Percentiles rank a stretch among this genome's conserved stretches.
Evolutionary conservation across 2,888 invertebrate species (phyloP).

Genomic region (Pyrrhia umbra): DNA sequence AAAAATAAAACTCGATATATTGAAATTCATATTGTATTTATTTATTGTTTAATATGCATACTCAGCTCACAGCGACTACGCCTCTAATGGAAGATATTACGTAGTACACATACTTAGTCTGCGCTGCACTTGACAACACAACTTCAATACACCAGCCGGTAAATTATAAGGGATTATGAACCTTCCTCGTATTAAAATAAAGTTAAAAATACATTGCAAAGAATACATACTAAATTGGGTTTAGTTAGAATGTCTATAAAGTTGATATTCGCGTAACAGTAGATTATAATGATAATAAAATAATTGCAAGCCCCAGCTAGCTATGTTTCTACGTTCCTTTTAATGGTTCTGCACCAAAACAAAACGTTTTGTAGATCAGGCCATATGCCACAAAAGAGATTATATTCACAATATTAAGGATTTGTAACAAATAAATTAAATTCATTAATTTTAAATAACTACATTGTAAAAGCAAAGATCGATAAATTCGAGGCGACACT

Average conservation of each 20-base stretch:
- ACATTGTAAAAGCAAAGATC: no score
- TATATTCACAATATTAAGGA: no score
- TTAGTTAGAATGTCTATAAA: not conserved
- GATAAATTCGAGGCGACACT: no score
- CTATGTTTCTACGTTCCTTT: no score
- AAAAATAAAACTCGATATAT: conserved; percentile 55
- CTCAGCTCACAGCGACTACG: conserved; percentile 87
- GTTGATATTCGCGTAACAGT: not conserved
- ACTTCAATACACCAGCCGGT: not conserved
- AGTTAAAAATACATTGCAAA: not conserved
- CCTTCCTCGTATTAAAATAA: not conserved
- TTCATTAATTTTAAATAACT: no score
- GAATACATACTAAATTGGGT: not conserved
- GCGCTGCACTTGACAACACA: conserved; percentile 72
- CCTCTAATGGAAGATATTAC: conserved; percentile 88
- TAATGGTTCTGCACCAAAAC: no score
- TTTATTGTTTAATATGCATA: conserved; percentile 84
- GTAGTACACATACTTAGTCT: conserved; percentile 74
- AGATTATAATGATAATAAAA: not conserved
- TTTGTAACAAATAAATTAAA: no score
- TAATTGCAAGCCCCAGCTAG: not conserved
- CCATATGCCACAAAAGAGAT: no score
- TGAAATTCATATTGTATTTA: conserved; percentile 77
- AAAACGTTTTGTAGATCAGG: no score
- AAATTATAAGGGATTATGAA: not conserved